Base-by-base conservation (phyloP, 2,888 invertebrate species). In the Carterocephalus palaemon region DNA sequence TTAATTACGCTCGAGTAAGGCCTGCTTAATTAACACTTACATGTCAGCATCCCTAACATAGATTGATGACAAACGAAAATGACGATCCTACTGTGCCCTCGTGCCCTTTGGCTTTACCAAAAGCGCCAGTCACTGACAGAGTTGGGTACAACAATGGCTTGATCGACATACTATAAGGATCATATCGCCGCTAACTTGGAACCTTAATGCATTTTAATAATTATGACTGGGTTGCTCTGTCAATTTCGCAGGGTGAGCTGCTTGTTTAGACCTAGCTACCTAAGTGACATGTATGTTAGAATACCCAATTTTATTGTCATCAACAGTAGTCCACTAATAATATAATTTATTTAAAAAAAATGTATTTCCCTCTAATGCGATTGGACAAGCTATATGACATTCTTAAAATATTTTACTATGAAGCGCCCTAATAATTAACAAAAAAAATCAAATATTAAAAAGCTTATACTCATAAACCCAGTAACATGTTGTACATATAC, bases 51-150 rank as follows among this genome's bases (percentile, higher is more conserved):
- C 67, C 70, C 75, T 84, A 84, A 86, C 85, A 80, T 83, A 85
- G 86, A 86, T 86, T 86, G 86, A 86, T 86, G 85, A 85, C 85
- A 85, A 79, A 80, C 77, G 81, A 83, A 80, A 83, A 83, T 86
- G 86, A 84, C 84, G 84, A 81, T 73, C 72, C 70, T 73, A 67
- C 69, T 67, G 70, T 71, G 67, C 61, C 66, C 37, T 20, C 8
- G 40, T 37, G 36, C 75, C 72, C 74, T 70, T 73, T 75, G 59
- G 72, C 70, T 71, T 75, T 67, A 54, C 64, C 47, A 61, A 83
- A 84, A 84, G 64, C 70, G 84, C 85, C 62, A 83, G 85, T 85
- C 86, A 85, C 68, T 70, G 57, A 53, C 59, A 69, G 75, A 78
- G 75, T 75, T 79, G 57, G 64, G 59, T 59, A 55, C 48, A 81